A percentile compares a stretch with the other conserved stretches of the same genome.
phyloP scores from a whole-genome alignment of 2,113 vertebrate genomes.

The Elachura formosa region DNA sequence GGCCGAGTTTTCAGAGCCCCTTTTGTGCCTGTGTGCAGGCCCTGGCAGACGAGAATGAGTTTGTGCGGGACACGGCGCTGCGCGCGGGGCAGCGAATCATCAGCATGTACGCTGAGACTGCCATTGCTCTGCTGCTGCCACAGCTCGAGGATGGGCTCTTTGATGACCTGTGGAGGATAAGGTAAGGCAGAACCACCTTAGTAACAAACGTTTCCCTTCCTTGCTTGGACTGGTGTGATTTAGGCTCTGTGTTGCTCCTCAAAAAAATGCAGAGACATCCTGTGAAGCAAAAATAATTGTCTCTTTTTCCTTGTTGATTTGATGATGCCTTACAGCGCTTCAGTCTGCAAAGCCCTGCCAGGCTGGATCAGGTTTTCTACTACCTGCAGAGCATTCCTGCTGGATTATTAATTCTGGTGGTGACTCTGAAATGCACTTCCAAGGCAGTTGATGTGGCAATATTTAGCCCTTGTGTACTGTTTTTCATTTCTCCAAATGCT shows the following conservation, averaged over 20 bases:
- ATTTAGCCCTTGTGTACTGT: neutral
- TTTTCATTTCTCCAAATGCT: neutral
- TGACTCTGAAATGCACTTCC: neutral
- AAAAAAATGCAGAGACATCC: neutral
- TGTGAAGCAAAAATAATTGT: neutral
- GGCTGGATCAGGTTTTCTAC: neutral
- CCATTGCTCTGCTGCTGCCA: conserved; percentile 90
- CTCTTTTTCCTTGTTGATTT: neutral
- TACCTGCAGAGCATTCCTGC: neutral
- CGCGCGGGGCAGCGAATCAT: conserved; percentile 93
- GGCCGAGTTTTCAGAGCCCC: neutral
- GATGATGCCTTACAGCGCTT: neutral
- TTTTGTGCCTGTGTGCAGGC: conserved; percentile 72
- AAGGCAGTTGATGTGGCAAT: neutral
- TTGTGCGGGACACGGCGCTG: conserved; percentile 93
- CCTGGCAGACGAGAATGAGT: conserved; percentile 96
- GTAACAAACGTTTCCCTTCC: neutral
- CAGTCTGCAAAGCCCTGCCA: neutral
- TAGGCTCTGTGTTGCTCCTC: neutral
- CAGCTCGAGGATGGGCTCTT: conserved; percentile 98
- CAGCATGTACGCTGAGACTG: conserved; percentile 95
- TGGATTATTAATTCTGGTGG: neutral
- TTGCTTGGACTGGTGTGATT: neutral
- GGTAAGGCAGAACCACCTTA: conserved; percentile 65
- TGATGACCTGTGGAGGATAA: conserved; percentile 96